These are phyloP conservation scores for Andrena hattorfiana DNA, from an alignment of 2,888 invertebrate species.

Conservation along the genomic window DNA sequence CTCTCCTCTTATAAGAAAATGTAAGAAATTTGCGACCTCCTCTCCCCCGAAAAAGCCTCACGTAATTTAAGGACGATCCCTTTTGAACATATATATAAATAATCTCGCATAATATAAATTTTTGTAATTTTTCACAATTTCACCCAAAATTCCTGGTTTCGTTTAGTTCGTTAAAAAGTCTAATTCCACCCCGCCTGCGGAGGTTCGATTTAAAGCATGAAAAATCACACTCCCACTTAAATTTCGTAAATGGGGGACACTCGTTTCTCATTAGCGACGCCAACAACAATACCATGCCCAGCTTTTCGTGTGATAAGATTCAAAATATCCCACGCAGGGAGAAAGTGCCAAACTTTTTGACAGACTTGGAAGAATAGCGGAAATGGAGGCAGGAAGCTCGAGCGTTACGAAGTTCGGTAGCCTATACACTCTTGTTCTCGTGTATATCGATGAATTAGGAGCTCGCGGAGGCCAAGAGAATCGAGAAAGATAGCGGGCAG, in stretches of 20 bases:
- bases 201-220: neutral
- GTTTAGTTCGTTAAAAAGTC: neutral
- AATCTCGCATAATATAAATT: neutral
- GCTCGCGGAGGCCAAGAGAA: constrained; percentile 34
- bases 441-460: constrained; percentile 11
- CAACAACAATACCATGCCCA: neutral
- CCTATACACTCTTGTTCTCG: neutral
- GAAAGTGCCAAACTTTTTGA: neutral
- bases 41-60: too few species aligned
- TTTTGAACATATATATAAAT: neutral
- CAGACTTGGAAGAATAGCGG: neutral
- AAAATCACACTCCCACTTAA: neutral
- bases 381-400: neutral
- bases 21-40: too few species aligned
- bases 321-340: neutral
- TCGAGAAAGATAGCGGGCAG: constrained; percentile 46
- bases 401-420: constrained; percentile 16
- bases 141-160: neutral
- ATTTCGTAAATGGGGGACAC: neutral
- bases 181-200: too few species aligned
- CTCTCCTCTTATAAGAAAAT: too few species aligned
- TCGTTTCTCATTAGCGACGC: neutral
- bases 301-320: neutral
- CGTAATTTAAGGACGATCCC: too few species aligned
- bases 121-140: neutral